Evolutionary conservation across 2,797 vertebrate species (phyloP).

Genomic region (Lithobates sylvaticus): DNA sequence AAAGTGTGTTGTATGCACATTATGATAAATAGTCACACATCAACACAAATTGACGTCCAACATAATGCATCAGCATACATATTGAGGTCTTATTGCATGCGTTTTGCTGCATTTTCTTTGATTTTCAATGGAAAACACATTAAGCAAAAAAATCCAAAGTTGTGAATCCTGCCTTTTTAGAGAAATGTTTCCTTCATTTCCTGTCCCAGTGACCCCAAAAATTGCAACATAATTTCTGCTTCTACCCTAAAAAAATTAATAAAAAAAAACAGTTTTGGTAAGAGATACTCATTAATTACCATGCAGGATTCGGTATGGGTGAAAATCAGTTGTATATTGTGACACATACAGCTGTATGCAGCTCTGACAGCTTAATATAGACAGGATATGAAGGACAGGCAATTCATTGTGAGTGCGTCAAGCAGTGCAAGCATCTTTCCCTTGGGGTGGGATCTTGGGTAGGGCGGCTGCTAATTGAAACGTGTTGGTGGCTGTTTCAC

Average conservation of each 20-base stretch:
- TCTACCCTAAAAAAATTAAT: not conserved
- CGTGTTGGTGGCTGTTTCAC: conserved; percentile 87
- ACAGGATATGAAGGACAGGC: conserved; percentile 32
- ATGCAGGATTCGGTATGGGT: not conserved
- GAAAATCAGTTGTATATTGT: not conserved
- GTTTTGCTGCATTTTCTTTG: no score
- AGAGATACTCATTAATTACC: not conserved
- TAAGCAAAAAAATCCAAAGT: no score
- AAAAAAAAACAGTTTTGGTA: no score
- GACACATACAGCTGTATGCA: not conserved
- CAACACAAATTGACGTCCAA: no score
- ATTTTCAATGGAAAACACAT: no score
- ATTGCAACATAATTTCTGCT: not conserved
- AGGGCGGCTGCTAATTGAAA: conserved; percentile 88
- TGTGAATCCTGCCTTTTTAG: no score
- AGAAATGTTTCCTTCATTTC: no score
- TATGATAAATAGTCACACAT: no score
- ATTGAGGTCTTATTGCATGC: no score
- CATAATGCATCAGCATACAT: no score
- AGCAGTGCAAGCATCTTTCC: conserved; percentile 46
- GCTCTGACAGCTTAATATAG: not conserved
- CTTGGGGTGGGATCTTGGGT: conserved; percentile 83
- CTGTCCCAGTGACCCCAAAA: no score
- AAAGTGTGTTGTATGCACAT: no score
- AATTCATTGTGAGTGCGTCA: conserved; percentile 48